Evolutionary conservation across 2,888 invertebrate genomes (phyloP), one percentile per base, ranked within the genome.

Genomic region (Diloba caeruleocephala): DNA sequence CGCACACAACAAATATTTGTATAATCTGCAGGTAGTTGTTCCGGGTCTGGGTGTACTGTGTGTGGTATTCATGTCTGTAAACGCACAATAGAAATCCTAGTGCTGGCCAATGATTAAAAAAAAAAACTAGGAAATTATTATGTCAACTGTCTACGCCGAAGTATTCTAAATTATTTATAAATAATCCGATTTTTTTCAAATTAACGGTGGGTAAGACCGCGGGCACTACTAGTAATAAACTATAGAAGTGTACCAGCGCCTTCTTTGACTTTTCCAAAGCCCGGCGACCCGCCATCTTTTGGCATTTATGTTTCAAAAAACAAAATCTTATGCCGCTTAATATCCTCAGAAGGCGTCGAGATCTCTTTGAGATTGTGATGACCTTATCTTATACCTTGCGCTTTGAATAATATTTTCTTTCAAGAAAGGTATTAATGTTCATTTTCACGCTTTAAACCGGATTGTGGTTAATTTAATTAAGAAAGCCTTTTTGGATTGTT

Each of bases 261-360:
- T 14, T 15, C 3, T 41, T 17, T 14, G 34, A 31, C 9, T 39
- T 29, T 13, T 8, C n/a, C 31, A 28, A 41, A 1, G 17, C 8
- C 8, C 1, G 3, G 0, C n/a, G 59, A 42, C 29, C 34, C 23
- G 19, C 32, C 23, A 50, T 52, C 38, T 66, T 59, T 28, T 58
- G 43, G 57, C 51, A 54, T 58, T 59, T 46, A 58, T 51, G 33
- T 43, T 46, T 31, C 42, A 54, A 69, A 70, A 62, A 59, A 48
- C 33, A 41, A 54, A 58, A 54, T 46, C 26, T 51, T 51, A 32
- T 49, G 42, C 32, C 52, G 38, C 49, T 58, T 63, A 62, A 67
- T 69, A 71, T 57, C 56, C 42, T 51, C 14, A 10, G 41, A 53
- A 39, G 46, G 44, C 44, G 53, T 21, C 17, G 29, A 57, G 29